phyloP scores from a whole-genome alignment of 2,888 invertebrate genomes.

The Melipona beecheii region DNA sequence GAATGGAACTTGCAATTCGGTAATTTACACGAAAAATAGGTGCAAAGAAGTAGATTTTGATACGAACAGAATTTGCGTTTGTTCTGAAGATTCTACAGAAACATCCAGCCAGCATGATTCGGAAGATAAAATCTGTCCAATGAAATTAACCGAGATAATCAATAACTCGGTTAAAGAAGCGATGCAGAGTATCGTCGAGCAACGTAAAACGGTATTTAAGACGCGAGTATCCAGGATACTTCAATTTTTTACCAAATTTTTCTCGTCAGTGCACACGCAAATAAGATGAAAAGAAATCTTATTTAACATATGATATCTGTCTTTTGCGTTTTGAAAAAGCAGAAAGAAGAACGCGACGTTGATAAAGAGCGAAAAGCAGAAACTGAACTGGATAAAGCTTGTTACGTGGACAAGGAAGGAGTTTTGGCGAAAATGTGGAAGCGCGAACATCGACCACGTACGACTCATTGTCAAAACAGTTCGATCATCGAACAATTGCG shows the following conservation, averaged over 20 bases:
- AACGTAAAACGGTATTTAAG: conserved; percentile 68
- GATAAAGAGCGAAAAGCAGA: conserved; percentile 3
- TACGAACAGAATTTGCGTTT: conserved; percentile 22
- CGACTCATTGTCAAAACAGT: background rate
- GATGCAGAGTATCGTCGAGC: conserved; percentile 69
- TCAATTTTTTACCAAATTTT: background rate
- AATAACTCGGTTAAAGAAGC: conserved; percentile 75
- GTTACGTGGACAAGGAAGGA: background rate
- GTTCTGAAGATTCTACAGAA: background rate
- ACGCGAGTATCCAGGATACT: conserved; percentile 64
- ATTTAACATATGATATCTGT: background rate
- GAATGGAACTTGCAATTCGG: conserved; percentile 27
- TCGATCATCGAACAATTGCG: background rate
- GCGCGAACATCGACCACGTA: background rate
- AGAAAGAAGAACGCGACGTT: conserved; percentile 12
- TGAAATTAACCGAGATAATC: conserved; percentile 69
- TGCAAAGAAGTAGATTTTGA: background rate
- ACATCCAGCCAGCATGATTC: background rate
- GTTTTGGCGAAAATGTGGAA: conserved; percentile 1
- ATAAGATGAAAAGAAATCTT: background rate
- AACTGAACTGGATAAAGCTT: background rate
- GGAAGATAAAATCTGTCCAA: conserved; percentile 45
- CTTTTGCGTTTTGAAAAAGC: background rate
- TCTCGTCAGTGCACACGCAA: background rate
- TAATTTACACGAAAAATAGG: conserved; percentile 26